Evolutionary conservation across 2,888 invertebrate species (phyloP), one percentile per base, ranked within the genome.

Genomic region (Zygaena filipendulae): DNA sequence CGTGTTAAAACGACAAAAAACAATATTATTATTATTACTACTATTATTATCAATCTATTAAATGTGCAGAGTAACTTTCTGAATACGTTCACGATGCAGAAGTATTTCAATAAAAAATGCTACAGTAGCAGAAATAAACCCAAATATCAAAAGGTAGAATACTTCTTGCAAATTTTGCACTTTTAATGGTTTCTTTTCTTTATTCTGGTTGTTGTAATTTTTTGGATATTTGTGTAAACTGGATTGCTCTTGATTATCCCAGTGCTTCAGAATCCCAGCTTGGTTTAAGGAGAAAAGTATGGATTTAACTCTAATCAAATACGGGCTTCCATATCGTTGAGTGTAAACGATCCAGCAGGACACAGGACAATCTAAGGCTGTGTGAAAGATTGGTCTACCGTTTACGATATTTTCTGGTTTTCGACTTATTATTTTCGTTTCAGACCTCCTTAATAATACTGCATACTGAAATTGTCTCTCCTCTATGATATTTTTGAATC

Each of bases 251-350:
- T 75, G 69, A 3, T 48, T 41, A 3, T 47, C 45, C 77, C 75
- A 80, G 33, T 70, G 61, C 2, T 66, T 52, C 4, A 79, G 46
- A 20, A 84, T 75, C 0, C 85, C 85, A 12, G 58, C 75, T 54
- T 84, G 81, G 28, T 71, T 67, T 1, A 82, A 47, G 29, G 64
- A 62, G 10, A 66, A 53, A 2, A 84, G 47, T 1, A 84, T 55
- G 8, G 54, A 56, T 35, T 83, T 64, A 3, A 85, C 25, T 28
- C 63, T 68, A 5, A 61, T 66, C 25, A 82, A 49, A 45, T 82
- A 84, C 0, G 84, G 84, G 14, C 84, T 84, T 2, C 85, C 85
- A 37, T 82, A 82, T n/a, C 75, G 70, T 6, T 83, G 54, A 1
- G 82, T 81, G 33, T 82, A 84, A 0, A 83, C 83, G 1, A 82